These are phyloP conservation scores for Bimastos eiseni DNA, from an alignment of 2,888 invertebrate genomes.

Conservation along the genomic window DNA sequence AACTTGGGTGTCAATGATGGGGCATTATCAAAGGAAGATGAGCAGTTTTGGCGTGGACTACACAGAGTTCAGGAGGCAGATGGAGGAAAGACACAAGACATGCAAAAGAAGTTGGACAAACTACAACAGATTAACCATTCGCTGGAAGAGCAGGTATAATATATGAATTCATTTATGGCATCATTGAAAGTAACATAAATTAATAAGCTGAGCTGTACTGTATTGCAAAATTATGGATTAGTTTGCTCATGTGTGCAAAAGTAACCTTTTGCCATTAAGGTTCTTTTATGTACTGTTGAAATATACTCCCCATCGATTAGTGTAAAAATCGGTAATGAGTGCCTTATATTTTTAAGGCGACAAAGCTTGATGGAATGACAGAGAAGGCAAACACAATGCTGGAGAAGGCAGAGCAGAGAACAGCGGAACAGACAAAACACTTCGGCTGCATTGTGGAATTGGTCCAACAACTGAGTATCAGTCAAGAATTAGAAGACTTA, in stretches of 20 bases:
- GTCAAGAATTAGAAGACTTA: not conserved
- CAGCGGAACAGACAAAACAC: not conserved
- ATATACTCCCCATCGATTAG: not conserved
- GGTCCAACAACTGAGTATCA: not conserved
- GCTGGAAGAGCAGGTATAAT: slow-evolving; percentile 1
- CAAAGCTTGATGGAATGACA: not conserved
- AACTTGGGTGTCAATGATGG: not conserved
- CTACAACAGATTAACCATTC: not conserved
- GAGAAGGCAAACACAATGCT: not conserved
- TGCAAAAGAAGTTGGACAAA: not conserved
- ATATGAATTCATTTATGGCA: not conserved
- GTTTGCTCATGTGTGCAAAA: not conserved
- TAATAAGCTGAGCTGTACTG: too few species aligned
- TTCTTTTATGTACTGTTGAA: not conserved
- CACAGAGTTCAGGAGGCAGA: not conserved
- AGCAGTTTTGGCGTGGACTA: not conserved
- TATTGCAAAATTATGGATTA: not conserved
- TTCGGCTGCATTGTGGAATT: slow-evolving; percentile 13
- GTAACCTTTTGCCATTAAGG: not conserved
- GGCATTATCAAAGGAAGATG: not conserved
- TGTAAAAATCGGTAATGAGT: not conserved
- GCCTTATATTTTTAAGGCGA: not conserved
- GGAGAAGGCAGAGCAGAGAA: not conserved
- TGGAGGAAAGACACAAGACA: not conserved
- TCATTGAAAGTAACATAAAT: not conserved